Conservation (phyloP, 2,888 invertebrate species). For the Leptinotarsa haldemani region DNA sequence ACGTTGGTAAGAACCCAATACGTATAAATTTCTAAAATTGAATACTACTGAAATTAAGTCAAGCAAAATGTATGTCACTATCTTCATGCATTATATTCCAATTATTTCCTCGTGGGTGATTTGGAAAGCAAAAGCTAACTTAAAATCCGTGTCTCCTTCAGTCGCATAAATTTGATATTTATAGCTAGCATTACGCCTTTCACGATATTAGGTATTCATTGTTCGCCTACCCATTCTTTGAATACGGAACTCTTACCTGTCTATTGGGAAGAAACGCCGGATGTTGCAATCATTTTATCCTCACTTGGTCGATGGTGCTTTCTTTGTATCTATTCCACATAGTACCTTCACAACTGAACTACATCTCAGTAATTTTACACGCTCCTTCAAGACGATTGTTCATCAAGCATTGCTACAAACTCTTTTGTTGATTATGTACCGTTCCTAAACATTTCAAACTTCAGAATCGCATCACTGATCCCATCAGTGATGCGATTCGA, state of each 20-base stretch:
- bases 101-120: slow-evolving; percentile 3
- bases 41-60: too few relatives aligned
- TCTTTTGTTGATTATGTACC: too few relatives aligned
- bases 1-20: too few relatives aligned
- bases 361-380: not conserved
- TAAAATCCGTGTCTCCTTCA: not conserved
- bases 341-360: not conserved
- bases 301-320: not conserved
- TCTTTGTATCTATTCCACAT: not conserved
- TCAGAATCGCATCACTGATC: too few relatives aligned
- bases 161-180: slow-evolving; percentile 6
- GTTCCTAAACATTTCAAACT: too few relatives aligned
- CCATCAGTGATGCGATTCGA: too few relatives aligned
- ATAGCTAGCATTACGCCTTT: slow-evolving; percentile 4
- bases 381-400: not conserved
- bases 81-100: not conserved
- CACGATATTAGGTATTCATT: not conserved
- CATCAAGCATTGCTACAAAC: not conserved
- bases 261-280: not conserved
- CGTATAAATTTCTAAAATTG: too few relatives aligned
- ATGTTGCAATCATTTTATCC: slow-evolving; percentile 5
- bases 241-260: slow-evolving; percentile 8
- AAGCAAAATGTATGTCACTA: too few relatives aligned
- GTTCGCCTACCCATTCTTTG: slow-evolving; percentile 7
- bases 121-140: not conserved